Conservation (phyloP, 2,113 vertebrate species). For the Proterorhinus semilunaris region DNA sequence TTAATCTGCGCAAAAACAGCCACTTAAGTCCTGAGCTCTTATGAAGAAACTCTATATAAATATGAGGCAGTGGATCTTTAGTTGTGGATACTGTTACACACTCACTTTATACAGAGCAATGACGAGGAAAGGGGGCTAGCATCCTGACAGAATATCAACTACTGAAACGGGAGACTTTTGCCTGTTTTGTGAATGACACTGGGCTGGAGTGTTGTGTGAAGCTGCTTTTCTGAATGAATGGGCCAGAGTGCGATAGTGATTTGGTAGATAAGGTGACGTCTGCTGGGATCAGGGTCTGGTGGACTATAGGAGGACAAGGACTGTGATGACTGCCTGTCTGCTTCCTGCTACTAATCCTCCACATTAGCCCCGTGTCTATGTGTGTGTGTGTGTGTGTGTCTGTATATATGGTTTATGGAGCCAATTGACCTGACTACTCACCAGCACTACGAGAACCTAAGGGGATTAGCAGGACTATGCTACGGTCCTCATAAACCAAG, state of each 20-base stretch:
- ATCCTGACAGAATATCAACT: constrained; percentile 69
- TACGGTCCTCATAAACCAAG: too few relatives aligned
- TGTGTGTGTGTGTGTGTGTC: constrained; percentile 54
- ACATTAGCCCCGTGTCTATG: constrained; percentile 70
- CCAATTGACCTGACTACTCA: too few relatives aligned
- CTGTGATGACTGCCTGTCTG: constrained; percentile 75
- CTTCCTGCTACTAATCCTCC: constrained; percentile 77
- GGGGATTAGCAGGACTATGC: too few relatives aligned
- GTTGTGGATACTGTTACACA: constrained; percentile 57
- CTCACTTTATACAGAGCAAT: constrained; percentile 53
- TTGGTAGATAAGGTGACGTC: constrained; percentile 74
- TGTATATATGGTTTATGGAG: too few relatives aligned
- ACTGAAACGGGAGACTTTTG: constrained; percentile 58
- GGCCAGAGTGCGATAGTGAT: constrained; percentile 67
- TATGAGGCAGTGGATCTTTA: constrained; percentile 52
- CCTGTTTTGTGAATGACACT: constrained; percentile 58
- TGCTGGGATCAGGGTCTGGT: constrained; percentile 63
- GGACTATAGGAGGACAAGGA: constrained; percentile 49
- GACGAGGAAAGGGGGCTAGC: constrained; percentile 51
- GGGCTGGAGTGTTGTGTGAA: constrained; percentile 33
- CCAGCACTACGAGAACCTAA: too few relatives aligned
- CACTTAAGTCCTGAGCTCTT: constrained; percentile 51
- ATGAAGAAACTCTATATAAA: constrained; percentile 55
- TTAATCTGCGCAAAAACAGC: constrained; percentile 36
- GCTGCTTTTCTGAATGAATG: constrained; percentile 68